Base-by-base conservation (phyloP, 2,113 vertebrate species). In the Lanius ludovicianus region DNA sequence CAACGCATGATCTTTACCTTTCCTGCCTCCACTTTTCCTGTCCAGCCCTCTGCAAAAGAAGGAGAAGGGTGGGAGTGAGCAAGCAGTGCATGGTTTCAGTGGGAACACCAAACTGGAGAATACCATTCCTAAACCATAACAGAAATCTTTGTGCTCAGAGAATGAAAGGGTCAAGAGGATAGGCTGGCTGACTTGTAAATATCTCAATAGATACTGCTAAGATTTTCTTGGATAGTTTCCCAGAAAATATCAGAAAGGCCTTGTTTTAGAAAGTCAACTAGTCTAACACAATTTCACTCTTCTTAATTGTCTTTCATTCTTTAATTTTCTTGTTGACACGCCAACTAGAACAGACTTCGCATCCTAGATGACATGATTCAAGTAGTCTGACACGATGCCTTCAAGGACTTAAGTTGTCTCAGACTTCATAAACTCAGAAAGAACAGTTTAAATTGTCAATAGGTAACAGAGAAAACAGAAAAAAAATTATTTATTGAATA, bases 291-390 rank as follows among this genome's bases (percentile, higher is more conserved):
- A 89, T 79, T 89, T 85, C 28, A 71, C 41, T 96, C 77, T 90
- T 91, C 94, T 94, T 93, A 97, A 95, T 91, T 95, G 83, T 91
- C 87, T 97, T 90, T 96, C 94, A 85, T 97, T 96, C 85, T 78
- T 97, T 92, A 47, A 44, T 65, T 50, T 68, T 64, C 33, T 80
- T 76, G 23, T 53, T 89, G 22, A 75, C 64, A 65, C 78, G 55
- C 92, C 83, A 97, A 82, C 74, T 96, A 96, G 90, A 94, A 91
- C 42, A 96, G 89, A 90, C 25, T 82, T 97, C 89, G 77, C 76
- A 96, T 97, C 87, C 89, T 80, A 91, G 94, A 87, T 95, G 71
- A 93, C 81, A 87, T 41, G 41, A 90, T 65, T 53, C 25, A 94
- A 95, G 24, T 30, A 79, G 31, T 63, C 90, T 55, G 80, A 95